Conservation (phyloP, 2,797 vertebrate species). For the Telmatherina bonti region DNA sequence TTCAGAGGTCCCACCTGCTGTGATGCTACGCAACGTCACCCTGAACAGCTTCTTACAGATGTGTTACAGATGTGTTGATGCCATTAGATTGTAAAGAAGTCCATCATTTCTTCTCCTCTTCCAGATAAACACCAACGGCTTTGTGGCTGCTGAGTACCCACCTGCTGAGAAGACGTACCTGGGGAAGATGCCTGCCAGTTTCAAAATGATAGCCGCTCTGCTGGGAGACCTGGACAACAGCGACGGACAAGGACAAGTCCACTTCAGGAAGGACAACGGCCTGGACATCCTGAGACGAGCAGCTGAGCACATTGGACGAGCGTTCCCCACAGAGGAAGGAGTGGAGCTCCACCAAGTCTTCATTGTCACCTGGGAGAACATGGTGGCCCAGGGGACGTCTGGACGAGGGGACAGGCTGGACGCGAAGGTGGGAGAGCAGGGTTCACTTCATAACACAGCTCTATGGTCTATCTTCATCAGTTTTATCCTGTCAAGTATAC, state of each 20-base stretch:
- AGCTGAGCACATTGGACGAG: conserved; percentile 75
- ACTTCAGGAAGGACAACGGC: conserved; percentile 86
- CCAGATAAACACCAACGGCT: conserved; percentile 90
- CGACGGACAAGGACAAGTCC: conserved; percentile 84
- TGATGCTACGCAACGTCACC: too few relatives aligned
- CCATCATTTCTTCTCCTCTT: not conserved
- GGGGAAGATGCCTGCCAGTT: conserved; percentile 85
- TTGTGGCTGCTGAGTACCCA: conserved; percentile 84
- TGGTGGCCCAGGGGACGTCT: conserved; percentile 75
- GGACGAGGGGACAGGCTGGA: conserved; percentile 67
- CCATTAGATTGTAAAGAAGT: too few relatives aligned
- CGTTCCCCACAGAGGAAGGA: conserved; percentile 79
- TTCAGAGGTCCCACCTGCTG: too few relatives aligned
- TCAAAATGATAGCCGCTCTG: conserved; percentile 86
- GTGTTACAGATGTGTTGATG: too few relatives aligned
- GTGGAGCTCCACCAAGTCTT: conserved; percentile 78
- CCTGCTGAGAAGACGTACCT: conserved; percentile 81
- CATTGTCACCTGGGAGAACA: conserved; percentile 91
- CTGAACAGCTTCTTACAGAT: too few relatives aligned
- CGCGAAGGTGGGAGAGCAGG: conserved; percentile 73
- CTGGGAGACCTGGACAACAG: conserved; percentile 90
- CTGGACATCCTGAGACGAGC: conserved; percentile 72
- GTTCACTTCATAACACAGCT: not conserved
- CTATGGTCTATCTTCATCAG: too few relatives aligned
- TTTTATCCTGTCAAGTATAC: too few relatives aligned